A percentile compares a stretch with the other conserved stretches of the same genome.
Conservation (phyloP, 2,113 vertebrate species). For the Pantherophis guttatus region DNA sequence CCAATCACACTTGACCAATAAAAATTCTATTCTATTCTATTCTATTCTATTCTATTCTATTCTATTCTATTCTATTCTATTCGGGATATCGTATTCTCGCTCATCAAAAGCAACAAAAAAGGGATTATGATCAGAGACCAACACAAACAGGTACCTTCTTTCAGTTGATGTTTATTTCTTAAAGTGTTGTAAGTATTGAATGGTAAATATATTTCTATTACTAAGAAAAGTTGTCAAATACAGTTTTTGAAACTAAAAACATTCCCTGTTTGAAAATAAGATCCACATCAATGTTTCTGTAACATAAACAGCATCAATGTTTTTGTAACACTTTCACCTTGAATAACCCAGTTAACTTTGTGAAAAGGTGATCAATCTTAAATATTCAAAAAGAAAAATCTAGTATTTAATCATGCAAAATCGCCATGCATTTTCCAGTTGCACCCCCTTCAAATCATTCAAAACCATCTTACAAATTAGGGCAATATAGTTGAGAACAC, state of each 20-base stretch:
- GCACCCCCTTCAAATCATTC: conserved; percentile 58
- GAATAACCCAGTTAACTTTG: conserved; percentile 54
- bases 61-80: too few species aligned
- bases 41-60: too few species aligned
- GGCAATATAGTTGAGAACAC: conserved; percentile 33
- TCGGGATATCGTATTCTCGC: neutral
- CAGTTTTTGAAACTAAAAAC: conserved; percentile 9
- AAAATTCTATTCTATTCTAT: too few species aligned
- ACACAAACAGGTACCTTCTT: neutral
- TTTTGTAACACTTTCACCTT: conserved; percentile 50
- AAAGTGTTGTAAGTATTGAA: neutral
- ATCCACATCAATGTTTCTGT: conserved; percentile 39
- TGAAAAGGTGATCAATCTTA: conserved; percentile 53
- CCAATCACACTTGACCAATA: too few species aligned
- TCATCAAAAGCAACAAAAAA: neutral
- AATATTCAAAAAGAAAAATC: conserved; percentile 39
- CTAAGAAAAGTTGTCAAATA: conserved; percentile 1
- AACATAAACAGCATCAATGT: conserved; percentile 36
- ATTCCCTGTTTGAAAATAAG: conserved; percentile 17
- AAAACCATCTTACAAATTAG: conserved; percentile 52
- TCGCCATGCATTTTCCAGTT: conserved; percentile 59
- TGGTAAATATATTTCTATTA: neutral
- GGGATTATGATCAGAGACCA: neutral
- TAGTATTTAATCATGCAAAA: conserved; percentile 56
- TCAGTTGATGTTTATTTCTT: neutral